Evolutionary conservation across 2,888 invertebrate genomes (phyloP).

Genomic region (Ormyrus rosae): DNA sequence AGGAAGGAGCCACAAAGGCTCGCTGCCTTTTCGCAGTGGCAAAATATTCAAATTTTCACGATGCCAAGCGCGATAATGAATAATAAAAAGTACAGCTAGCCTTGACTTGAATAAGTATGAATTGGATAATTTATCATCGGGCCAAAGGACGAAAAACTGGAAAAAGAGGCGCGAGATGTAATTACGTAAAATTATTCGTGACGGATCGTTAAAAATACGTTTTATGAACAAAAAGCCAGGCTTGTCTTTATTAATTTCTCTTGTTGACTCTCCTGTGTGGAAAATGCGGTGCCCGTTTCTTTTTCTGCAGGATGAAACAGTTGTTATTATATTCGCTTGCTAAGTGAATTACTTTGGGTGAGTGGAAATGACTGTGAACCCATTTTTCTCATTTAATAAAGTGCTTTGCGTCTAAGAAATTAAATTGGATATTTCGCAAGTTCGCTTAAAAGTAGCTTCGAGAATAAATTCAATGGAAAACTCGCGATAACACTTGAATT

Average conservation of each 20-base stretch:
- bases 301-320: background rate
- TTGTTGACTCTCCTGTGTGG: background rate
- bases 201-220: slow-evolving; percentile 20
- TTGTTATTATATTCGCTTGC: too few species aligned
- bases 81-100: slow-evolving; percentile 15
- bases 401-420: background rate
- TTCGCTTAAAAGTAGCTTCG: background rate
- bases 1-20: background rate
- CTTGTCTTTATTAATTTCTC: slow-evolving; percentile 28
- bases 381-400: background rate
- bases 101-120: slow-evolving; percentile 26
- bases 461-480: too few species aligned
- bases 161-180: background rate
- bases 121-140: slow-evolving; percentile 36
- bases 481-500: too few species aligned
- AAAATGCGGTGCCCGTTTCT: background rate
- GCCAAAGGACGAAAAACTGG: background rate
- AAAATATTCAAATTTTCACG: slow-evolving; percentile 32
- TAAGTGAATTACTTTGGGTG: too few species aligned
- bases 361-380: background rate
- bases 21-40: too few species aligned
- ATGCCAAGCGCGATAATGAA: slow-evolving; percentile 27
- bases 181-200: slow-evolving; percentile 28
- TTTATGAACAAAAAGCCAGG: slow-evolving; percentile 8
- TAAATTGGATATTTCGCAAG: background rate